Base-by-base conservation (phyloP, 1,140 invertebrate genomes). In the Hylaeus anthracinus region DNA sequence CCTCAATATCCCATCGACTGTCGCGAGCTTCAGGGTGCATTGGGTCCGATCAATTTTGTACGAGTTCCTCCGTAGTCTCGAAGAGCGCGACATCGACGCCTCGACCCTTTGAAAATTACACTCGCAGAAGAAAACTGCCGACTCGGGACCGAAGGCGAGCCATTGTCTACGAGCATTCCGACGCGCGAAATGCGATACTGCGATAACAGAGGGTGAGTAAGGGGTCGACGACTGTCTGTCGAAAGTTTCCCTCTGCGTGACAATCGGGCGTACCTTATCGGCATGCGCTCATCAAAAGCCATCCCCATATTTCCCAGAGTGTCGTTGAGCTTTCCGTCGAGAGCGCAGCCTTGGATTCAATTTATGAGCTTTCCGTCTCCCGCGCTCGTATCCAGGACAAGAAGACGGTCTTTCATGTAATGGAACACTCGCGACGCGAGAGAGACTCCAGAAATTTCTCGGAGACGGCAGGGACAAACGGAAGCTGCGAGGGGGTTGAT, bases 261-360 rank as follows among this genome's bases (percentile, higher is more conserved):
- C 72, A 73, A 78, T 84, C 60, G 63, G 53, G 65, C 6, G 41
- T 39, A 53, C 14, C 64, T 79, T 67, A 86, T 85, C 83, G 84
- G 58, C 15, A 48, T 26, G 14, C 37, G 14, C 37, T 58, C 64
- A 65, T 86, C 84, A 86, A 86, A 85, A 63, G 45, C 41, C 26
- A 53, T 39, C 26, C 48, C 48, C 56, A 45, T 80, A 84, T 72
- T 72, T 75, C 63, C 10, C 69, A 78, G 55, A 79, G 66, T 60
- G 60, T 84, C 41, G 14, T 51, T 58, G 26, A 45, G 41, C 64
- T 72, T 26, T 63, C 56, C 65, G n/a, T 53, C 53, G n/a, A 53
- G 5, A 39, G 4, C 58, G 6, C 12, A 67, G 51, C 12, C 56
- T 45, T 2, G 6, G 66, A 77, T 69, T 56, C 51, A 76, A 81